These are phyloP conservation scores for Takifugu rubripes DNA, from an alignment of 2,797 vertebrate genomes.

Conservation along the genomic window DNA sequence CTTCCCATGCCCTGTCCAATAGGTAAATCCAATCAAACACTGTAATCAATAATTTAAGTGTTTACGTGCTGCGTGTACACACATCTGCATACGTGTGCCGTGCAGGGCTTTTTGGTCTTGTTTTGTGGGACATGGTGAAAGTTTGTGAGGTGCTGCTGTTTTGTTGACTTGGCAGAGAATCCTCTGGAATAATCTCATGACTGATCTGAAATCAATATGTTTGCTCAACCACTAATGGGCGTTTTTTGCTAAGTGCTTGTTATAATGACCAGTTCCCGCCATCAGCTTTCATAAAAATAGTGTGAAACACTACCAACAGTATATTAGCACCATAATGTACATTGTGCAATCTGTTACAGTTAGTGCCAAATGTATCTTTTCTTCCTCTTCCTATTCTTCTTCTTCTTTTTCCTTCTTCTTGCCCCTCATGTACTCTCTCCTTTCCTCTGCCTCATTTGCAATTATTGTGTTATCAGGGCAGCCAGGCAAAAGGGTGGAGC, in stretches of 20 bases:
- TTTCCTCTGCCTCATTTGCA: slow-evolving; percentile 91
- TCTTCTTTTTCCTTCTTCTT: slow-evolving; percentile 18
- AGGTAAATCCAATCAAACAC: slow-evolving; percentile 68
- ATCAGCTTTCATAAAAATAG: slow-evolving; percentile 30
- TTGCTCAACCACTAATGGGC: slow-evolving; percentile 43
- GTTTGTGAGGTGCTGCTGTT: slow-evolving; percentile 20
- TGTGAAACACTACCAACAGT: slow-evolving; percentile 6
- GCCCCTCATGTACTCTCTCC: slow-evolving; percentile 19
- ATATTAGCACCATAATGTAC: slow-evolving; percentile 1
- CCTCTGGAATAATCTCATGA: slow-evolving; percentile 46
- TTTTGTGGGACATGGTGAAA: slow-evolving; percentile 33
- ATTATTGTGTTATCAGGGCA: slow-evolving; percentile 99
- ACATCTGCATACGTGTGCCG: slow-evolving; percentile 15
- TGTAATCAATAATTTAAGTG: slow-evolving; percentile 69
- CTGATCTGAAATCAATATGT: slow-evolving; percentile 58
- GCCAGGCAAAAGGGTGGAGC: slow-evolving; percentile 99
- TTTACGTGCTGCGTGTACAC: slow-evolving; percentile 35
- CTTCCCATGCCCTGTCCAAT: slow-evolving; percentile 53
- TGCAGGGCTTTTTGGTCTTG: slow-evolving; percentile 27
- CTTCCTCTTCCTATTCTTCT: slow-evolving; percentile 15
- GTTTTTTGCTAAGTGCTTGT: slow-evolving; percentile 51
- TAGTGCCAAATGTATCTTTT: slow-evolving; percentile 31
- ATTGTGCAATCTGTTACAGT: neutral
- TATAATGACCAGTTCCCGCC: slow-evolving; percentile 36
- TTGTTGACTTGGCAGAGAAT: slow-evolving; percentile 33